Conservation (phyloP, 2,797 vertebrate genomes). For the Crenichthys baileyi region DNA sequence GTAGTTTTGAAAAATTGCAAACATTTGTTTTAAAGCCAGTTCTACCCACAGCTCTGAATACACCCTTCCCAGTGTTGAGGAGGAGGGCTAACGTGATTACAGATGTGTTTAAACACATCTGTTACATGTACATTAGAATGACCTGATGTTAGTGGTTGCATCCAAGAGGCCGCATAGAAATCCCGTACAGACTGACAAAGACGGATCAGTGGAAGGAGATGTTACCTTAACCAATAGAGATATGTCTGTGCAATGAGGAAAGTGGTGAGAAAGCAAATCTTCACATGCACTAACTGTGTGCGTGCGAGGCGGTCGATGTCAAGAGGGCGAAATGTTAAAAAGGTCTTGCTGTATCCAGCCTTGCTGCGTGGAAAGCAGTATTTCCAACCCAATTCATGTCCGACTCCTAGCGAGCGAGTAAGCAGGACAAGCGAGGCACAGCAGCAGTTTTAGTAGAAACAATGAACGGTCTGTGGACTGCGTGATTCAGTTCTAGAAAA, state of each 20-base stretch:
- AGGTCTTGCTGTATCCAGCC: conserved; percentile 44
- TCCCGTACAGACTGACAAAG: background rate
- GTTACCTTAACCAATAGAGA: conserved; percentile 29
- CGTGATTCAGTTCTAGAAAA: conserved; percentile 44
- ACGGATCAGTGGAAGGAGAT: conserved; percentile 14
- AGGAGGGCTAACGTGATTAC: background rate
- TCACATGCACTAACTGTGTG: conserved; percentile 43
- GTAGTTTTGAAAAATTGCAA: background rate
- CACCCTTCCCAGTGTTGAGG: background rate
- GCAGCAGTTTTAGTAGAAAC: conserved; percentile 51
- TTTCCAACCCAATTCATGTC: conserved; percentile 62
- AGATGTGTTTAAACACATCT: background rate
- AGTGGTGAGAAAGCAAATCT: conserved; percentile 60
- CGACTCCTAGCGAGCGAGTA: conserved; percentile 42
- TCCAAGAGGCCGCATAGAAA: background rate
- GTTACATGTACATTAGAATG: background rate
- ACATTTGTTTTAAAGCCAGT: conserved; percentile 14
- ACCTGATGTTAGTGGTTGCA: background rate
- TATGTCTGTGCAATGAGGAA: conserved; percentile 23
- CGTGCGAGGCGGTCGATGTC: conserved; percentile 27
- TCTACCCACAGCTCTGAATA: background rate
- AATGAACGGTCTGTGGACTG: conserved; percentile 55
- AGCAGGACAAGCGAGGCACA: conserved; percentile 42
- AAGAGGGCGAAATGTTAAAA: conserved; percentile 55
- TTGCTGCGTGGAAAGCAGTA: conserved; percentile 33